Conservation (phyloP, 2,888 invertebrate species). For the Rugalucina vietnamica region DNA sequence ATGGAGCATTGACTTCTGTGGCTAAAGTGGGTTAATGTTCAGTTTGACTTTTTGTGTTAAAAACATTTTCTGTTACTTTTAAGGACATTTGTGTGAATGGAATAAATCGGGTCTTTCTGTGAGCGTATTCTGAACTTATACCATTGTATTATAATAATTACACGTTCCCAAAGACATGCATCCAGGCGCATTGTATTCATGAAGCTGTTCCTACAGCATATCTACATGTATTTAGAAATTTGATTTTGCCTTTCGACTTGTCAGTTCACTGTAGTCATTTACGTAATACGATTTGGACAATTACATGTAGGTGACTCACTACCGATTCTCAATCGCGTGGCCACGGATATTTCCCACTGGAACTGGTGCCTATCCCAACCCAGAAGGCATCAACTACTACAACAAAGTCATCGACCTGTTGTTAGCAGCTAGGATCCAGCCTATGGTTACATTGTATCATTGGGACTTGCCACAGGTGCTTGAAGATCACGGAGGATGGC, state of each 20-base stretch:
- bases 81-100: no score
- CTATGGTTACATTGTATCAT: conserved; percentile 86
- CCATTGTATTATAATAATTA: background rate
- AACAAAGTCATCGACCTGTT: conserved; percentile 90
- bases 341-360: conserved; percentile 88
- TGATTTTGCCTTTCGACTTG: background rate
- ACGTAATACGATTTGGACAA: background rate
- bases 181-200: background rate
- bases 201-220: background rate
- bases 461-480: conserved; percentile 83
- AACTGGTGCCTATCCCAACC: conserved; percentile 84
- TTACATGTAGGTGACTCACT: conserved; percentile 66
- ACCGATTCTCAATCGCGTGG: conserved; percentile 87
- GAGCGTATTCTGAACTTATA: no score
- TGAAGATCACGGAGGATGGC: conserved; percentile 83
- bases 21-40: no score
- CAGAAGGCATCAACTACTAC: conserved; percentile 90
- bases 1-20: no score
- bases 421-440: conserved; percentile 86
- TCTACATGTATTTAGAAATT: background rate
- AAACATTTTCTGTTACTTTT: no score
- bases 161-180: background rate
- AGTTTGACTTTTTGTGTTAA: no score
- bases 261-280: background rate
- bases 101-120: no score